Evolutionary conservation across 1,140 invertebrate species (phyloP).

Genomic region (Seison nebaliae): DNA sequence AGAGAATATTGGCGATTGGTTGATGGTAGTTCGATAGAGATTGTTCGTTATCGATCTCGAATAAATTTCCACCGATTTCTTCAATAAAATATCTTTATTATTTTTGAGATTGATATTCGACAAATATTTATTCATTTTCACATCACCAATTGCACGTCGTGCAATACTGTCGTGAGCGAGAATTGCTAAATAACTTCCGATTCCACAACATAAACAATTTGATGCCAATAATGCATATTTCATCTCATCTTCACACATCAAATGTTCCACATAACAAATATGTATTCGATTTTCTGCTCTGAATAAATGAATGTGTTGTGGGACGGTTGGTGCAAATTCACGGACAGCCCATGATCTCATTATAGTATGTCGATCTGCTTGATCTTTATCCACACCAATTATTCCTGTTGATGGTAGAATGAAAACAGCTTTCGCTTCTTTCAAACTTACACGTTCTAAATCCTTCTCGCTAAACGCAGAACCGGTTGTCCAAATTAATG

Average conservation of each 20-base stretch:
- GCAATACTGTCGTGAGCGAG: no score
- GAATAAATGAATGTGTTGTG: conserved; percentile 11
- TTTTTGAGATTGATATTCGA: no score
- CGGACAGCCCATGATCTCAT: conserved; percentile 10
- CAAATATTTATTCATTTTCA: no score
- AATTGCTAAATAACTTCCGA: no score
- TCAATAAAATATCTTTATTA: no score
- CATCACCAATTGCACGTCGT: no score
- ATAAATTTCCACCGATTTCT: no score
- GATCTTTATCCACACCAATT: conserved; percentile 11
- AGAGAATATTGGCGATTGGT: no score
- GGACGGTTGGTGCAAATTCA: conserved; percentile 10
- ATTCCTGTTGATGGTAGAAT: conserved; percentile 7
- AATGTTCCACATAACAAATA: conserved; percentile 8
- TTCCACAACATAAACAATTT: conserved; percentile 10
- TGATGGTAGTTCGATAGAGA: no score
- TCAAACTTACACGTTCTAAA: conserved; percentile 9
- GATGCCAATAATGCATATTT: conserved; percentile 12
- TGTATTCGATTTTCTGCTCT: conserved; percentile 8
- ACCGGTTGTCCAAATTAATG: conserved; percentile 7
- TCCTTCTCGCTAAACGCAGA: conserved; percentile 11
- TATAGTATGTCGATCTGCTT: conserved; percentile 10
- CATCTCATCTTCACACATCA: conserved; percentile 11
- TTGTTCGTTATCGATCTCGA: no score
- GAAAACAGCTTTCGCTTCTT: conserved; percentile 11